A percentile compares a stretch with the other conserved stretches of the same genome.
These are phyloP conservation scores for Acrobasis suavella DNA, from an alignment of 2,888 invertebrate genomes.

Conservation along the genomic window DNA sequence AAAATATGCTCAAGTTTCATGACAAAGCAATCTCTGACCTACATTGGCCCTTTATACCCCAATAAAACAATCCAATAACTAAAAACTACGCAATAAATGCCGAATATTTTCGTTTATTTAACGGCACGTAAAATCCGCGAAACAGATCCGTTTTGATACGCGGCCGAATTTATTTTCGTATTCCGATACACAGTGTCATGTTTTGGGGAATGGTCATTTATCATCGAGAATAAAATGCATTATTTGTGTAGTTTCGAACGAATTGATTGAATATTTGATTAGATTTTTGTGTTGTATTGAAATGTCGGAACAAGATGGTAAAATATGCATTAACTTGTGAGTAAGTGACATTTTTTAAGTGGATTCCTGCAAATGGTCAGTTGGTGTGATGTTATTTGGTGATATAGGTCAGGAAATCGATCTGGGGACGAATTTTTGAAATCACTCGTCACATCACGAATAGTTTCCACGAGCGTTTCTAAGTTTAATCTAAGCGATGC, in stretches of 20 bases:
- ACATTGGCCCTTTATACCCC: too few relatives aligned
- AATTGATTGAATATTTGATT: background rate
- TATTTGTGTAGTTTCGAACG: slow-evolving; percentile 14
- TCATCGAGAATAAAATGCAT: slow-evolving; percentile 5
- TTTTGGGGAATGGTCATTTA: slow-evolving; percentile 6
- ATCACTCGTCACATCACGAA: too few relatives aligned
- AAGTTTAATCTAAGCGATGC: too few relatives aligned
- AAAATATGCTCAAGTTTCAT: too few relatives aligned
- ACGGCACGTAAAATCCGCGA: background rate
- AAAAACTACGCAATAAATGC: background rate
- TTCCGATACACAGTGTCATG: slow-evolving; percentile 9
- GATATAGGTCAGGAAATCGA: too few relatives aligned
- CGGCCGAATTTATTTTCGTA: slow-evolving; percentile 13
- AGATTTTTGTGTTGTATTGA: background rate
- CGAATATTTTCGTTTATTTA: background rate
- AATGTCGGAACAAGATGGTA: background rate
- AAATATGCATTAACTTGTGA: too few relatives aligned
- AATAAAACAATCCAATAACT: background rate
- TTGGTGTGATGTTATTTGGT: too few relatives aligned
- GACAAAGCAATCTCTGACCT: too few relatives aligned
- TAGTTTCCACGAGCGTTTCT: too few relatives aligned
- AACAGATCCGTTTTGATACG: background rate
- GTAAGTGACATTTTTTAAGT: too few relatives aligned
- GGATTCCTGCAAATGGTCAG: too few relatives aligned
- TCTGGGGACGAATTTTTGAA: too few relatives aligned